These are phyloP conservation scores for Cephus nigrinus DNA, from an alignment of 2,888 invertebrate species.

Conservation along the genomic window DNA sequence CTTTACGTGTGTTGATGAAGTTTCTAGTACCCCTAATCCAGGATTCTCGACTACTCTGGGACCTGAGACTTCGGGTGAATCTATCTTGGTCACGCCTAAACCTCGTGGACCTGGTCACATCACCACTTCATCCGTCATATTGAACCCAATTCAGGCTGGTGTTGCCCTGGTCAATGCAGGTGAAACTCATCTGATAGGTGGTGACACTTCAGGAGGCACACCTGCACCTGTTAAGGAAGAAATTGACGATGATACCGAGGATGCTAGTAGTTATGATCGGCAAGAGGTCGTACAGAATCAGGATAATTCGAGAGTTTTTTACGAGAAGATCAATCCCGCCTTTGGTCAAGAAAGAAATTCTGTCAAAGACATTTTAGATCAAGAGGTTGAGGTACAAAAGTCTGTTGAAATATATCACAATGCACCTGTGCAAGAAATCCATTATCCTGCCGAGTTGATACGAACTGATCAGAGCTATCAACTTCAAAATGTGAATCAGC, in stretches of 20 bases:
- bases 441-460: slow-evolving; percentile 49
- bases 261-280: slow-evolving; percentile 4
- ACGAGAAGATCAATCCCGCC: neutral
- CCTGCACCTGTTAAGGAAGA: slow-evolving; percentile 40
- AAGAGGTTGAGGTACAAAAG: slow-evolving; percentile 56
- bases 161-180: slow-evolving; percentile 53
- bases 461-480: too few relatives aligned
- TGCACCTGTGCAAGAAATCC: slow-evolving; percentile 58
- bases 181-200: slow-evolving; percentile 38
- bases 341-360: neutral
- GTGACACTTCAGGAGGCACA: slow-evolving; percentile 11
- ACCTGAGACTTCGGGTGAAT: slow-evolving; percentile 2
- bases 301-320: neutral
- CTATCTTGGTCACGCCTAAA: slow-evolving; percentile 24
- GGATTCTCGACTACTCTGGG: neutral
- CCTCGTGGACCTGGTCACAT: slow-evolving; percentile 27
- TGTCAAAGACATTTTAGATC: neutral
- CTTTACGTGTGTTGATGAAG: slow-evolving; percentile 41
- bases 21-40: slow-evolving; percentile 12
- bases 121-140: slow-evolving; percentile 43
- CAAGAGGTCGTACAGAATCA: neutral
- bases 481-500: too few relatives aligned
- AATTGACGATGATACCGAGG: slow-evolving; percentile 36
- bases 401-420: slow-evolving; percentile 58
- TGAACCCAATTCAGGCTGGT: slow-evolving; percentile 59